Conservation (phyloP, 2,888 invertebrate genomes). For the Slavum lentiscoides region DNA sequence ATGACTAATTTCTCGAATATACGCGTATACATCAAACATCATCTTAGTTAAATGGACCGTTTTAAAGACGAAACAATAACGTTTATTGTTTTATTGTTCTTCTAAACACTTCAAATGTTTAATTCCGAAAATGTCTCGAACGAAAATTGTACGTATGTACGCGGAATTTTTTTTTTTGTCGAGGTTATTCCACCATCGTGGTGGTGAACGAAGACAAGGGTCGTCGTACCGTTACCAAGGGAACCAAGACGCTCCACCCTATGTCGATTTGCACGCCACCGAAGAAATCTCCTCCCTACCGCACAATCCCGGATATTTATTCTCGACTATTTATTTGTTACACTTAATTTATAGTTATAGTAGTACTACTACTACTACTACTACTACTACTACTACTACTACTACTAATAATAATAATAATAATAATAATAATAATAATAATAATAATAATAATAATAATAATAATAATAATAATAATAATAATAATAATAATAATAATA, state of each 20-base stretch:
- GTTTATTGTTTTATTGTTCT: too few relatives aligned
- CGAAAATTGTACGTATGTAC: slow-evolving; percentile 8
- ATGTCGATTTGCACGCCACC: slow-evolving; percentile 17
- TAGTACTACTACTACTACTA: too few relatives aligned
- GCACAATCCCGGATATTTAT: slow-evolving; percentile 20
- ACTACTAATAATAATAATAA: too few relatives aligned
- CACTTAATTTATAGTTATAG: too few relatives aligned
- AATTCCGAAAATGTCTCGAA: slow-evolving; percentile 1
- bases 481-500: too few relatives aligned
- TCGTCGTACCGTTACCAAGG: slow-evolving; percentile 35
- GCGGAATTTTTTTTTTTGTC: slow-evolving; percentile 11
- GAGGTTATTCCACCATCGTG: slow-evolving; percentile 13
- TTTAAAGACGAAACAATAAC: too few relatives aligned
- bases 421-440: too few relatives aligned
- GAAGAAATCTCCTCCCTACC: slow-evolving; percentile 43
- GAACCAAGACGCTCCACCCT: slow-evolving; percentile 50
- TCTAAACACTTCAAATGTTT: not conserved
- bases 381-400: too few relatives aligned
- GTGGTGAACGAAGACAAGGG: slow-evolving; percentile 19
- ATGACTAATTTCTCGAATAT: not conserved
- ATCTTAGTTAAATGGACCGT: not conserved
- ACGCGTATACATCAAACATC: too few relatives aligned
- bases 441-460: too few relatives aligned
- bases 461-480: too few relatives aligned
- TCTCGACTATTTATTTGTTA: slow-evolving; percentile 24